phyloP scores from a whole-genome alignment of 2,113 vertebrate genomes.

The Motacilla alba region DNA sequence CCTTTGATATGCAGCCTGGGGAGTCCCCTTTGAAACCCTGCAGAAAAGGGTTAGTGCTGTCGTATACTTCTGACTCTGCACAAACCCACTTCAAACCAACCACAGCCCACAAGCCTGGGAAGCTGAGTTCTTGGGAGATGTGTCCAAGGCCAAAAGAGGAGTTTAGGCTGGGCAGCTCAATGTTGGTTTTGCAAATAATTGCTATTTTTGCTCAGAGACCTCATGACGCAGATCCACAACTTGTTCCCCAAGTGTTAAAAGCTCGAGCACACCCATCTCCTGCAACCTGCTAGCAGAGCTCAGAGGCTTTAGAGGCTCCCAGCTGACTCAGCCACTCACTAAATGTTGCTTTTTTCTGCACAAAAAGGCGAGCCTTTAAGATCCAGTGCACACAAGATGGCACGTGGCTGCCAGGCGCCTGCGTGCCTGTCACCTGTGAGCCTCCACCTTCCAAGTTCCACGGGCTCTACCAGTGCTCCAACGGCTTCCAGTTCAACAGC shows the following conservation, averaged over 20 bases:
- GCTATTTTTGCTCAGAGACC: slow-evolving; percentile 19
- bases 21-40: slow-evolving; percentile 57
- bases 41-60: slow-evolving; percentile 45
- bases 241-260: neutral
- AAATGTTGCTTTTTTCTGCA: neutral
- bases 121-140: neutral
- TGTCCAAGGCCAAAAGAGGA: neutral
- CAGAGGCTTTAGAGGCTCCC: neutral
- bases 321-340: slow-evolving; percentile 17
- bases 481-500: slow-evolving; percentile 93
- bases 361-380: slow-evolving; percentile 88
- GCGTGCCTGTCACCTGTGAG: slow-evolving; percentile 92
- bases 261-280: neutral
- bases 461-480: slow-evolving; percentile 90
- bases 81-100: slow-evolving; percentile 53
- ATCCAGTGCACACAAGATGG: slow-evolving; percentile 93
- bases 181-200: slow-evolving; percentile 31
- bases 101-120: slow-evolving; percentile 19
- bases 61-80: slow-evolving; percentile 13
- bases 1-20: slow-evolving; percentile 50
- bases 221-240: slow-evolving; percentile 6
- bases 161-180: neutral
- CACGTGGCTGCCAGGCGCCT: slow-evolving; percentile 88
- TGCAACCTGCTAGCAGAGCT: slow-evolving; percentile 37
- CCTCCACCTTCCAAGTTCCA: slow-evolving; percentile 89